These are phyloP conservation scores for Hyperoplus lanceolatus DNA, from an alignment of 2,797 vertebrate species.

Conservation along the genomic window DNA sequence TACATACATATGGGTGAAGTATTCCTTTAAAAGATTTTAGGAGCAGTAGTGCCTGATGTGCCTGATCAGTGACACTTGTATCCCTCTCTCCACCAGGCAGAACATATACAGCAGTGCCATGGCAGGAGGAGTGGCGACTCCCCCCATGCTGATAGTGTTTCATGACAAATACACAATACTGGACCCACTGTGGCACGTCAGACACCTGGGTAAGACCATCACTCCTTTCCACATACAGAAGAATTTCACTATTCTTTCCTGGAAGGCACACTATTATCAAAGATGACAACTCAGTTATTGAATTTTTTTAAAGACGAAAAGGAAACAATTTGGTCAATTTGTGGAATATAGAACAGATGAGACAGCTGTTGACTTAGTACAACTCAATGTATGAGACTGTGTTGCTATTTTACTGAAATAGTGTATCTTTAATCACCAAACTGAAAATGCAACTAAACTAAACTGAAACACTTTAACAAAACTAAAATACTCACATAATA, in stretches of 20 bases:
- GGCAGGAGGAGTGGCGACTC: conserved; percentile 93
- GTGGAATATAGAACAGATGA: background rate
- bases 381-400: background rate
- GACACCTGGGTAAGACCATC: conserved; percentile 90
- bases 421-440: background rate
- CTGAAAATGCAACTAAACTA: background rate
- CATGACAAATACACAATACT: conserved; percentile 92
- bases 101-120: conserved; percentile 94
- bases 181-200: conserved; percentile 94
- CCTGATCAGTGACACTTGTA: background rate
- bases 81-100: conserved; percentile 80
- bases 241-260: background rate
- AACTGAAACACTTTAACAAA: background rate
- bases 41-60: background rate
- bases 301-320: background rate
- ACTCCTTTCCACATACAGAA: background rate
- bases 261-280: background rate
- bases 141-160: conserved; percentile 96
- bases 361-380: background rate
- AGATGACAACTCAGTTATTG: no score
- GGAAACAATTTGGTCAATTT: background rate
- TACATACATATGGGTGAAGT: no score
- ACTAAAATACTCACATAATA: background rate
- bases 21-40: no score
- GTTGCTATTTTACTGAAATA: background rate